phyloP scores from a whole-genome alignment of 2,113 vertebrate genomes.

The Cryptomyrus ogoouensis region DNA sequence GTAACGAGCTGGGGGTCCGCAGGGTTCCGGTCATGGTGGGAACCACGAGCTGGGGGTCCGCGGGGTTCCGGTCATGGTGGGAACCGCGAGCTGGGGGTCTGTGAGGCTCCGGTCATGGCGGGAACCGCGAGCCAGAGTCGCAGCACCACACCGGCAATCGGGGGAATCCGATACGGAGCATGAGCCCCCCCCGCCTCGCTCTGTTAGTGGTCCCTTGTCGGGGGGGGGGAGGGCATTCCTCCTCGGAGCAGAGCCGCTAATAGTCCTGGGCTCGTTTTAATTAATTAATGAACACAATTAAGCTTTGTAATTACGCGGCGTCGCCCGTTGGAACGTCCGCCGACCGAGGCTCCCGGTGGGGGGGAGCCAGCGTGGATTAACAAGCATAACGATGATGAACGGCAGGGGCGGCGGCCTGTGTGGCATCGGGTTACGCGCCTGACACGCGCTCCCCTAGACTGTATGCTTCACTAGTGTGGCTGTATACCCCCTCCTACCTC shows the following conservation, averaged over 20 bases:
- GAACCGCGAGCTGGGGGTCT: background rate
- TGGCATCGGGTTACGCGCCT: background rate
- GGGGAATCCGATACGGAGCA: background rate
- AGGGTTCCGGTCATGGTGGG: background rate
- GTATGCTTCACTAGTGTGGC: background rate
- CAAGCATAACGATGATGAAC: background rate
- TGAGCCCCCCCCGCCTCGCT: background rate
- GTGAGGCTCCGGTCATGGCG: no score
- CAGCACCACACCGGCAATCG: background rate
- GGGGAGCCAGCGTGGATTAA: background rate
- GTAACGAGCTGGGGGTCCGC: background rate
- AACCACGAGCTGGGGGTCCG: no score
- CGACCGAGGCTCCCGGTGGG: background rate
- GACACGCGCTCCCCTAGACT: background rate
- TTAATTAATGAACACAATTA: conserved; percentile 17
- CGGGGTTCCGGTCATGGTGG: no score
- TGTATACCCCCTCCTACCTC: background rate
- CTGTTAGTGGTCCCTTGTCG: background rate
- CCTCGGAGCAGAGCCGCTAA: background rate
- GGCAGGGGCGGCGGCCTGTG: background rate
- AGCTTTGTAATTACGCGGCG: conserved; percentile 6
- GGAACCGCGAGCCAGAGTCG: background rate
- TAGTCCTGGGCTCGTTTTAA: conserved; percentile 3
- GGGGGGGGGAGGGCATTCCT: background rate
- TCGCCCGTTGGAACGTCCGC: background rate